Conservation (phyloP, 2,113 vertebrate genomes). For the Lonchura striata region DNA sequence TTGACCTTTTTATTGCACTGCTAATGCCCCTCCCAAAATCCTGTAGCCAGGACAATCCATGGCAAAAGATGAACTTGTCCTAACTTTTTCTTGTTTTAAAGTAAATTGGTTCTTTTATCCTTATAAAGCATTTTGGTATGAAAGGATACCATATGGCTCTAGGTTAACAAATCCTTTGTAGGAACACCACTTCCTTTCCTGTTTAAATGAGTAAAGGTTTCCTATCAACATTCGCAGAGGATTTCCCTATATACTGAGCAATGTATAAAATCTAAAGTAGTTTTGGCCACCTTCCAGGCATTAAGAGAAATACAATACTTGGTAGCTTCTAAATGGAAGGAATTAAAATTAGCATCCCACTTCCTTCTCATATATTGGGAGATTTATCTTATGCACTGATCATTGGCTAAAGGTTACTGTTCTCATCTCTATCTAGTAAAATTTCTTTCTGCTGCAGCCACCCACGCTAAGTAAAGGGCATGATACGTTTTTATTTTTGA, state of each 20-base stretch:
- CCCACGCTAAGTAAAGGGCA: not conserved
- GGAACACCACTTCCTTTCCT: constrained; percentile 27
- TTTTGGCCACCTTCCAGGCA: constrained; percentile 19
- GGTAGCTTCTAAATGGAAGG: constrained; percentile 5
- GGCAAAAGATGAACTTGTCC: not conserved
- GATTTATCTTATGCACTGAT: not conserved
- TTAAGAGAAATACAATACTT: constrained; percentile 36
- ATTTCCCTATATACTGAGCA: constrained; percentile 2
- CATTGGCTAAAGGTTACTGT: constrained; percentile 1
- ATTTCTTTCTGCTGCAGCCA: not conserved
- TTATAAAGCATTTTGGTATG: not conserved
- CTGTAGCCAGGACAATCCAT: not conserved
- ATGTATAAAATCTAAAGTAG: not conserved
- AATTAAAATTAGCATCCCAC: constrained; percentile 40
- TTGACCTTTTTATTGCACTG: not conserved
- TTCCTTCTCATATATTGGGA: not conserved
- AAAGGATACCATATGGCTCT: constrained; percentile 32
- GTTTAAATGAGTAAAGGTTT: not conserved
- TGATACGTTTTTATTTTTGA: not conserved
- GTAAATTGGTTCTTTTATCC: not conserved
- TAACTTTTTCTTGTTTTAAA: not conserved
- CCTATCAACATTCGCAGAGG: not conserved
- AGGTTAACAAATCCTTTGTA: not conserved
- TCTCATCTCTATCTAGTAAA: not conserved
- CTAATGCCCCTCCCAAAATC: not conserved